phyloP scores from a whole-genome alignment of 92 coral and sea anemone species.

The Muricea muricata region DNA sequence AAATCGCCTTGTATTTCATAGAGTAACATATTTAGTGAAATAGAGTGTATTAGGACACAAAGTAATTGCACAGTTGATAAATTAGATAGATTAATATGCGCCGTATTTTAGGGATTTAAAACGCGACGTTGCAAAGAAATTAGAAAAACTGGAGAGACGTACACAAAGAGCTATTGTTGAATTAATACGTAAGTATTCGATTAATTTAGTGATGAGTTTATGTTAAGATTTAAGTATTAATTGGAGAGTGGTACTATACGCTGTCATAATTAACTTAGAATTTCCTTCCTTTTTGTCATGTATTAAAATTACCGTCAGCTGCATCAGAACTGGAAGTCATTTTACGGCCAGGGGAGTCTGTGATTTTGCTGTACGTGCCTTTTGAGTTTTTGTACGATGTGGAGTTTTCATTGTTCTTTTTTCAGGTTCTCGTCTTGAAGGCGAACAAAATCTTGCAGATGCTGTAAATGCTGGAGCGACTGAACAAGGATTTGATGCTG shows the following conservation, averaged over 20 bases:
- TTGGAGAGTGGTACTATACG: too few relatives aligned
- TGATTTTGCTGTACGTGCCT: neutral
- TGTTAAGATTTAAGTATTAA: neutral
- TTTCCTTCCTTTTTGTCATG: too few relatives aligned
- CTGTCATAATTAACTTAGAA: too few relatives aligned
- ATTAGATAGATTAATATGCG: too few relatives aligned
- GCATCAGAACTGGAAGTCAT: too few relatives aligned
- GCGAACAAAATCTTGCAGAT: conserved; percentile 90
- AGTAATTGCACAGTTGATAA: too few relatives aligned
- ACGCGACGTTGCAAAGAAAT: conserved; percentile 97
- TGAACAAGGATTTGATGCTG: conserved; percentile 89
- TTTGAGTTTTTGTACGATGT: neutral
- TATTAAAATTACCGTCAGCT: too few relatives aligned
- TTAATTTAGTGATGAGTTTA: neutral
- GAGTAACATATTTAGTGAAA: too few relatives aligned
- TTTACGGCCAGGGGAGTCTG: too few relatives aligned
- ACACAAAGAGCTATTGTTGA: conserved; percentile 97
- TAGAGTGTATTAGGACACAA: too few relatives aligned
- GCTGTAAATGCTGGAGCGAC: conserved; percentile 93
- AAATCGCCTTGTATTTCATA: too few relatives aligned
- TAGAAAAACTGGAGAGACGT: conserved; percentile 96
- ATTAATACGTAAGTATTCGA: conserved; percentile 81
- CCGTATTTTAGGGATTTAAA: conserved; percentile 97
- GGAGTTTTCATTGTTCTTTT: too few relatives aligned
- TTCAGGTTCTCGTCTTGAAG: conserved; percentile 86